phyloP scores from a whole-genome alignment of 2,888 invertebrate genomes.

The Unio delphinus region DNA sequence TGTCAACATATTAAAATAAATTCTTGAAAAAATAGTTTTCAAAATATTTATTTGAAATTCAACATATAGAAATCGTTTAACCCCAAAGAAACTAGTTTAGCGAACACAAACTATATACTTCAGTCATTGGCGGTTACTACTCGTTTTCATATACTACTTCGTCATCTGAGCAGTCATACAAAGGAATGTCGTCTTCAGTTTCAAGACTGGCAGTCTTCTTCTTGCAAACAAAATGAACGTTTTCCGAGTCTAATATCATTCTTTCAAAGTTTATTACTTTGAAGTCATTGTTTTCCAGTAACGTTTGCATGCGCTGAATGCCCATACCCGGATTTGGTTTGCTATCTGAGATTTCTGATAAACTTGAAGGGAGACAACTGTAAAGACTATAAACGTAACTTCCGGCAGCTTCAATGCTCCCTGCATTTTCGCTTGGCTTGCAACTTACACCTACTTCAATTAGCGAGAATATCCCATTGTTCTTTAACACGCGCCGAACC shows the following conservation, averaged over 20 bases:
- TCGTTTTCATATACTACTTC: too few relatives aligned
- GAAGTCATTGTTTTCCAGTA: background rate
- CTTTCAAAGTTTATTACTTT: background rate
- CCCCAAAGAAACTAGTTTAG: too few relatives aligned
- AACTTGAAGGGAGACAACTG: background rate
- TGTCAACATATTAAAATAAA: too few relatives aligned
- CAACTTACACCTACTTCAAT: background rate
- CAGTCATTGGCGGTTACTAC: too few relatives aligned
- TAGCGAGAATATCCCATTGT: background rate
- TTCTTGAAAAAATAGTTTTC: too few relatives aligned
- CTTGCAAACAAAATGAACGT: background rate
- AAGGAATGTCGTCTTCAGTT: too few relatives aligned
- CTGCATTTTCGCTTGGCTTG: background rate
- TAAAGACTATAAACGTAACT: background rate
- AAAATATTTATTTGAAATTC: too few relatives aligned
- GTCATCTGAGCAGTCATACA: too few relatives aligned
- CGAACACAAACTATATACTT: too few relatives aligned
- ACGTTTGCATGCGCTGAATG: background rate
- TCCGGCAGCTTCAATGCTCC: background rate
- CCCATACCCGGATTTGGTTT: background rate
- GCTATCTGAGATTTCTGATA: background rate
- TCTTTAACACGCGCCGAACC: slow-evolving; percentile 1
- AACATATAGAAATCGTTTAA: too few relatives aligned
- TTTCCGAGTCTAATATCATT: background rate
- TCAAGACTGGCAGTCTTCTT: background rate